Evolutionary conservation across 35 echinoderm and acorn worm species (phyloP), one percentile per base, ranked within the genome.

Genomic region (Acanthaster planci): DNA sequence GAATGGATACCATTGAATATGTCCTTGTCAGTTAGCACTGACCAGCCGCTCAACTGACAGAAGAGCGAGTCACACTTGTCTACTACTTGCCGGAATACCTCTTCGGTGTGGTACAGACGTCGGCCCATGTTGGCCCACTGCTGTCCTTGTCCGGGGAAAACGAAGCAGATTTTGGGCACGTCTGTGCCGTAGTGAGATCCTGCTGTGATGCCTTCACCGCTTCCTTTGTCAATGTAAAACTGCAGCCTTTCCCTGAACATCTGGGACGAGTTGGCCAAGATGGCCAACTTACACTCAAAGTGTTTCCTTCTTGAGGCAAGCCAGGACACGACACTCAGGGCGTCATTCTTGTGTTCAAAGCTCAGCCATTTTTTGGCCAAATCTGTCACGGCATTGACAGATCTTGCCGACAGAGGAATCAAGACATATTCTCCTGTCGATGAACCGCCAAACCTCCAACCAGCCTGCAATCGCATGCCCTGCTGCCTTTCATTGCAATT

Each of bases 91-190:
- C 67, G 60, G 55, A 97, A 93, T 12, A 97, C 59, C 34, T 80
- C 54, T 44, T 97, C 95, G 5, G 91, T 84, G 51, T 84, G 36
- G 59, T 93, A 97, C 12, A 97, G 88, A 38, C 90, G 79, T 35
- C 91, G 80, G 67, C 95, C 95, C 95, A 97, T 97, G 80, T 97
- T 67, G 42, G 23, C 59, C 84, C 92, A 97, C 72, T 97, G 95
- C 53, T 97, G 95, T 2, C 95, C 95, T 82, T 97, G 95, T n/a
- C 95, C 95, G 21, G 95, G 91, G 78, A 97, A 97, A 23, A 97
- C 78, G 23, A 97, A 51, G 60, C 95, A 97, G 31, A 97, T 81
- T 80, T 93, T 93, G 39, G 86, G 91, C 4, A 47, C 42, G 8
- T 89, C 30, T 39, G 21, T 39, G 27, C 31, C 47, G 40, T 79